Evolutionary conservation across 2,113 vertebrate genomes (phyloP).

Genomic region (Leuciscus idus): DNA sequence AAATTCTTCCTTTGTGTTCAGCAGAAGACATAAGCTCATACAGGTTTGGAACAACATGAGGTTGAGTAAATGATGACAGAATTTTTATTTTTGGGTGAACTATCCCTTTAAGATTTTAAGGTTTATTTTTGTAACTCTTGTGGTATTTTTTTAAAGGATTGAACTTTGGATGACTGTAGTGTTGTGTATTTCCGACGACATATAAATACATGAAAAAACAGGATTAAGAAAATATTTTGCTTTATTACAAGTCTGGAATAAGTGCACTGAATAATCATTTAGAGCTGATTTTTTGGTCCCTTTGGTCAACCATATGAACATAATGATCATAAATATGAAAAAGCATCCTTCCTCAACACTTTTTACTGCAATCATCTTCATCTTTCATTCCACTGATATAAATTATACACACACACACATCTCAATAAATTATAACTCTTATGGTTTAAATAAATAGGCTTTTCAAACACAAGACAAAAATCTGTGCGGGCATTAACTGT

Average conservation of each 20-base stretch:
- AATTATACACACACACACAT: constrained; percentile 49
- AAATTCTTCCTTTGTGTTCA: too few species aligned
- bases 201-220: not conserved
- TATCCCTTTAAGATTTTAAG: not conserved
- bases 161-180: not conserved
- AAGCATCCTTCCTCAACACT: constrained; percentile 15
- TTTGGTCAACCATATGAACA: constrained; percentile 6
- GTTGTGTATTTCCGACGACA: not conserved
- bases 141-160: not conserved
- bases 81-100: too few species aligned
- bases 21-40: too few species aligned
- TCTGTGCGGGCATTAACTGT: not conserved
- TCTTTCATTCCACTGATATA: constrained; percentile 52
- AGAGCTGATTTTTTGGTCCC: not conserved
- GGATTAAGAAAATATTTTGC: constrained; percentile 26
- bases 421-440: constrained; percentile 57
- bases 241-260: constrained; percentile 37
- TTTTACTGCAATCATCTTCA: constrained; percentile 23
- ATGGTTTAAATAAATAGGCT: constrained; percentile 61
- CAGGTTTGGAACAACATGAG: too few species aligned
- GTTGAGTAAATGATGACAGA: too few species aligned
- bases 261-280: not conserved
- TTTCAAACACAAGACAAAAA: not conserved
- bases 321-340: constrained; percentile 19
- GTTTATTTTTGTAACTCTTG: not conserved